Conservation (phyloP, 2,888 invertebrate species). For the Volucella inflata region DNA sequence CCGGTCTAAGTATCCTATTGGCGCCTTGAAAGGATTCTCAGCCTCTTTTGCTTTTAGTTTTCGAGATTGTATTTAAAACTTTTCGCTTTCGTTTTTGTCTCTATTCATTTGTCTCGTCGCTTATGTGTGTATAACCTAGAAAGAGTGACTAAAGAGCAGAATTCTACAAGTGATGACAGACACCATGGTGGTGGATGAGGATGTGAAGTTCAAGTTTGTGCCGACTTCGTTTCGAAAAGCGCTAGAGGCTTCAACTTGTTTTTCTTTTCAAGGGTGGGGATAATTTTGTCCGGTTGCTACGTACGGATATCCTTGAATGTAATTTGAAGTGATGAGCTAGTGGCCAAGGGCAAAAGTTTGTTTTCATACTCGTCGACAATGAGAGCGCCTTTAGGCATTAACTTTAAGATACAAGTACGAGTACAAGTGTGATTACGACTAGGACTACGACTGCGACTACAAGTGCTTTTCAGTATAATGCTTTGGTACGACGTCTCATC, state of each 20-base stretch:
- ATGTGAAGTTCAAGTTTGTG: conserved; percentile 7
- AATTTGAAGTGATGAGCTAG: background rate
- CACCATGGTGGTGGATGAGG: background rate
- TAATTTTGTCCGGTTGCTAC: background rate
- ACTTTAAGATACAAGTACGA: conserved; percentile 8
- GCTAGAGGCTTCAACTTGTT: background rate
- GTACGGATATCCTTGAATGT: conserved; percentile 20
- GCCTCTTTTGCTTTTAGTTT: conserved; percentile 4
- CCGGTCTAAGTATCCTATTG: background rate
- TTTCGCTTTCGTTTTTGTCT: conserved; percentile 19
- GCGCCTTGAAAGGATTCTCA: background rate
- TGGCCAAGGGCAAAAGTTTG: conserved; percentile 3
- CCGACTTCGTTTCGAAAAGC: background rate
- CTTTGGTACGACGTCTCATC: too few species aligned
- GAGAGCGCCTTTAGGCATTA: conserved; percentile 7
- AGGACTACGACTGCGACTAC: too few species aligned
- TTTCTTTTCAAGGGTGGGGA: background rate
- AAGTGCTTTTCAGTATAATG: too few species aligned
- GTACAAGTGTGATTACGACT: background rate
- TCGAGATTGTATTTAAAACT: background rate
- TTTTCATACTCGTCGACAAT: conserved; percentile 10
- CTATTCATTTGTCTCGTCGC: conserved; percentile 6
- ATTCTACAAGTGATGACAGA: background rate
- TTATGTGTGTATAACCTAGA: background rate
- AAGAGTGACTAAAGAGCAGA: too few species aligned